Evolutionary conservation across 2,797 vertebrate genomes (phyloP), one percentile per base, ranked within the genome.

Genomic region (Sus cebifrons): DNA sequence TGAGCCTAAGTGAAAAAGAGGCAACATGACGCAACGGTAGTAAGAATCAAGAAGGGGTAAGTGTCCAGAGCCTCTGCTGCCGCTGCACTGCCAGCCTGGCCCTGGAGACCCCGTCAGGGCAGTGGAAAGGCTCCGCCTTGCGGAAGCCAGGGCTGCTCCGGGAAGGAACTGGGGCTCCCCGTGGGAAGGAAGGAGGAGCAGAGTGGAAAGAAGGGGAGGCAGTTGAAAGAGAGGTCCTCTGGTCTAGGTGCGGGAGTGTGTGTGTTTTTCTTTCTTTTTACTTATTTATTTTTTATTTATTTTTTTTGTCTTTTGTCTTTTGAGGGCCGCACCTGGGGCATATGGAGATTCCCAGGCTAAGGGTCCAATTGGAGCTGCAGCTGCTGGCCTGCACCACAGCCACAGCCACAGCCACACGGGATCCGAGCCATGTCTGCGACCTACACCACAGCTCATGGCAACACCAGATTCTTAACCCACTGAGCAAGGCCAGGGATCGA

Each of bases 21-120:
- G 40, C 73, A 60, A 60, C 7, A 60, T 68, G 49, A 49, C 5
- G 25, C 44, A 17, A n/a, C 3, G 52, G 86, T 32, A 27, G 49
- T 36, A 60, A 23, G 5, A 36, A 21, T 27, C 25, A 60, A 1
- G 6, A 18, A 17, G 3, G 17, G 92, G 10, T 5, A 15, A 5
- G 3, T 10, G 62, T 11, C 18, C 62, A 60, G 81, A 58, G 62
- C 15, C 21, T 29, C 77, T 3, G 14, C 23, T 14, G 4, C 9
- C 4, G 71, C 81, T 0, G 44, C 25, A 1, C 0, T 6, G 56
- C 56, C 1, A 0, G 78, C n/a, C 11, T 0, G 16, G 52, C 49
- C 52, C 1, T 17, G 9, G 32, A 18, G 49, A 32, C 20, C 40
- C 2, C 10, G 0, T 3, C 21, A 15, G 12, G 54, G 20, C 0